Conservation (phyloP, 2,113 vertebrate genomes). For the Paratilapia polleni region DNA sequence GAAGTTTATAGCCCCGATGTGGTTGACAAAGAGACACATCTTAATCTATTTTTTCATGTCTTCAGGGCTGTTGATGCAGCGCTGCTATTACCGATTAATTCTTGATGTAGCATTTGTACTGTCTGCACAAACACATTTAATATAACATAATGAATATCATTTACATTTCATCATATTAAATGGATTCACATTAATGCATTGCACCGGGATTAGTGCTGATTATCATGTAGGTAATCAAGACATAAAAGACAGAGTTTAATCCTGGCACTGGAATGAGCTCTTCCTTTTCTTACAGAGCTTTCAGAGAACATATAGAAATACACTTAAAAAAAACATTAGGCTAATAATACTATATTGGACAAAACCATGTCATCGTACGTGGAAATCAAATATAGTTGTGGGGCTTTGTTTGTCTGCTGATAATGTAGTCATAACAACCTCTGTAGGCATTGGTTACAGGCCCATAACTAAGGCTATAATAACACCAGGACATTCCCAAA, state of each 20-base stretch:
- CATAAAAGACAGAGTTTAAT: background rate
- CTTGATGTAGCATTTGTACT: background rate
- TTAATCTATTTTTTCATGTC: background rate
- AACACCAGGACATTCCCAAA: conserved; percentile 26
- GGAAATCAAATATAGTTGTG: background rate
- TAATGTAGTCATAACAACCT: background rate
- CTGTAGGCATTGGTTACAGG: conserved; percentile 4
- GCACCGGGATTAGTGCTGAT: background rate
- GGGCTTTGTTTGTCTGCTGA: background rate
- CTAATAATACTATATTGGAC: background rate
- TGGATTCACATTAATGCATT: background rate
- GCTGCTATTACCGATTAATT: background rate
- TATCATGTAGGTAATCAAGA: background rate
- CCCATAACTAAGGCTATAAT: conserved; percentile 6
- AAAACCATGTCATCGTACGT: background rate
- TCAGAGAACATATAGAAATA: background rate
- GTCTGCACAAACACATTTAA: background rate
- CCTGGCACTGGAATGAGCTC: background rate
- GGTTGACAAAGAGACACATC: background rate
- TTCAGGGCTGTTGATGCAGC: background rate
- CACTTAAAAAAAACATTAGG: background rate
- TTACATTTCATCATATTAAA: background rate
- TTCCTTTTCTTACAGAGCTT: background rate
- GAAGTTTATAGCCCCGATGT: background rate
- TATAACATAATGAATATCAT: background rate